Evolutionary conservation across 2,888 invertebrate genomes (phyloP).

Genomic region (Lissocephala sabroskyi): DNA sequence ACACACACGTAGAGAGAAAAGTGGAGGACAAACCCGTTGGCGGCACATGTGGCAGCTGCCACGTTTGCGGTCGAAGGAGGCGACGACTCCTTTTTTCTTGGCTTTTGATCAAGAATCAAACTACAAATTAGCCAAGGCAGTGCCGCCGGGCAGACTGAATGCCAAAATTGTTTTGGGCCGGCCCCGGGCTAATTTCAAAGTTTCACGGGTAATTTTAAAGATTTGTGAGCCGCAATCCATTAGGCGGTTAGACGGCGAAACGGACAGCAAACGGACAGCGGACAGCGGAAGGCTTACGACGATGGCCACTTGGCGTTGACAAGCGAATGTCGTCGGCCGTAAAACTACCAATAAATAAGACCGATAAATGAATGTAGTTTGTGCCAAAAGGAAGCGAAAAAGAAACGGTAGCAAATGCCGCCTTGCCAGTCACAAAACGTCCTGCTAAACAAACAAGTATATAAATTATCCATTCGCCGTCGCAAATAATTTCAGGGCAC

Average conservation of each 20-base stretch:
- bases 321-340: slow-evolving; percentile 38
- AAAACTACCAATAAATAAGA: slow-evolving; percentile 55
- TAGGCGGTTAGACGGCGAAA: too few species aligned
- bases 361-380: slow-evolving; percentile 55
- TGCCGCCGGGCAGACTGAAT: slow-evolving; percentile 3
- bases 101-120: slow-evolving; percentile 62
- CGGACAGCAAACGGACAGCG: too few species aligned
- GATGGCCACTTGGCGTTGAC: slow-evolving; percentile 26
- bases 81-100: too few species aligned
- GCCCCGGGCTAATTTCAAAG: slow-evolving; percentile 42
- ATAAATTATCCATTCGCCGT: slow-evolving; percentile 46
- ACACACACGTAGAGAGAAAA: background rate
- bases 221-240: slow-evolving; percentile 63
- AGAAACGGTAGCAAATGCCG: slow-evolving; percentile 3
- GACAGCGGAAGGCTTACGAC: slow-evolving; percentile 6
- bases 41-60: too few species aligned
- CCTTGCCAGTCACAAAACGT: slow-evolving; percentile 18
- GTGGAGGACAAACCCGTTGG: background rate
- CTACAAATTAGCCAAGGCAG: slow-evolving; percentile 55
- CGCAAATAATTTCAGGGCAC: background rate
- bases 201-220: slow-evolving; percentile 59
- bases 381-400: slow-evolving; percentile 22
- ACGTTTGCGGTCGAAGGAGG: too few species aligned
- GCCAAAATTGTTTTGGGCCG: background rate
- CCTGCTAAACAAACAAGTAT: slow-evolving; percentile 53